phyloP scores from a whole-genome alignment of 2,888 invertebrate genomes.

The Nephrotoma flavescens region DNA sequence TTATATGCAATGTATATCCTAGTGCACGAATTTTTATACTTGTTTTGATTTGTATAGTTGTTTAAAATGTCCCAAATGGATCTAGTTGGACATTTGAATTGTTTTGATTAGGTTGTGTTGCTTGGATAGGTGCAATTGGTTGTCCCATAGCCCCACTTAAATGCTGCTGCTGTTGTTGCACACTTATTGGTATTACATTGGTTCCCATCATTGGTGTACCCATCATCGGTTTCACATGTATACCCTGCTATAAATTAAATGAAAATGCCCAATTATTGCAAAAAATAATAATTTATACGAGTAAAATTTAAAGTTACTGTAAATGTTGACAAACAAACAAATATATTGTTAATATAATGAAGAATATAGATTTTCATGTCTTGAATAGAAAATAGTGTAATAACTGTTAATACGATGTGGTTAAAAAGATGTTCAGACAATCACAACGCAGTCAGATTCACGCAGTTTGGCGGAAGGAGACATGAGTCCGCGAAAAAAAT shows the following conservation, averaged over 20 bases:
- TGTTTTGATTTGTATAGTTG: neutral
- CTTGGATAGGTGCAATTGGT: constrained; percentile 16
- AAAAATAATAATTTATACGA: too few relatives aligned
- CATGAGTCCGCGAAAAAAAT: too few relatives aligned
- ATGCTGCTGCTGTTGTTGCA: constrained; percentile 15
- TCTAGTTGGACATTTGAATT: constrained; percentile 36
- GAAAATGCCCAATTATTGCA: neutral
- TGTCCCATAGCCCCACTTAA: constrained; percentile 19
- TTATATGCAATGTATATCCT: neutral
- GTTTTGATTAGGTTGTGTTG: constrained; percentile 21
- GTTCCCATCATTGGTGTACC: constrained; percentile 27
- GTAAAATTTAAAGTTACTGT: neutral
- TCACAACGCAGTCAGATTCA: too few relatives aligned
- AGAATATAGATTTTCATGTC: too few relatives aligned
- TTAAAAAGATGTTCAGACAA: too few relatives aligned
- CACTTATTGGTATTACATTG: constrained; percentile 22
- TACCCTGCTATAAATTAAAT: constrained; percentile 24
- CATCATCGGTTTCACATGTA: constrained; percentile 28
- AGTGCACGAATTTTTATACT: neutral
- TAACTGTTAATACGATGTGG: too few relatives aligned
- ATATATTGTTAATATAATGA: too few relatives aligned
- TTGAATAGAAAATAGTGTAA: too few relatives aligned
- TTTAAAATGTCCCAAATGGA: constrained; percentile 38
- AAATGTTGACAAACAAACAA: too few relatives aligned
- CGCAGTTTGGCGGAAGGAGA: too few relatives aligned